Percentiles rank a stretch among this genome's conserved stretches.
Evolutionary conservation across 2,888 invertebrate genomes (phyloP).

Genomic region (Scaptomyza reducta): DNA sequence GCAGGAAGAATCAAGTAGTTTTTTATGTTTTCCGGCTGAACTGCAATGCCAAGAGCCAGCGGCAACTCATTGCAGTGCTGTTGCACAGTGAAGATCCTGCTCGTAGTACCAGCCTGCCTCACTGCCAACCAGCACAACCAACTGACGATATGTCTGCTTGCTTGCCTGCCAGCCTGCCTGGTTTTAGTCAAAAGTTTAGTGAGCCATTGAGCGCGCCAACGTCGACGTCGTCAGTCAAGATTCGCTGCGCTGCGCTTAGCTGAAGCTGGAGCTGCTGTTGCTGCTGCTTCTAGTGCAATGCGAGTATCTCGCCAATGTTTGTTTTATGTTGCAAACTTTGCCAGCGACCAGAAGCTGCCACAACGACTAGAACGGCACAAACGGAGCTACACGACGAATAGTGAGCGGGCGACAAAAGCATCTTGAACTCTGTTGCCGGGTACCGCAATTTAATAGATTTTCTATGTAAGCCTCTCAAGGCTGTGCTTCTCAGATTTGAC

Average conservation of each 20-base stretch:
- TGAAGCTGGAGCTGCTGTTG: conserved; percentile 23
- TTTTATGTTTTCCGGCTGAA: conserved; percentile 81
- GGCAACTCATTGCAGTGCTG: conserved; percentile 56
- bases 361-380: conserved; percentile 29
- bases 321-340: conserved; percentile 80
- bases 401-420: conserved; percentile 27
- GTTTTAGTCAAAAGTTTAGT: conserved; percentile 80
- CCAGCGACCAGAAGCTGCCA: conserved; percentile 63
- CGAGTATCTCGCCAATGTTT: conserved; percentile 75
- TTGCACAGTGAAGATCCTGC: conserved; percentile 24
- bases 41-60: conserved; percentile 76
- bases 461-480: conserved; percentile 75
- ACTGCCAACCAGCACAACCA: not conserved
- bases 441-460: conserved; percentile 77
- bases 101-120: conserved; percentile 1
- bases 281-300: conserved; percentile 27
- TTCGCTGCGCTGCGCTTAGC: conserved; percentile 42
- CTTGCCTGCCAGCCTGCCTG: conserved; percentile 50
- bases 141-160: not conserved
- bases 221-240: conserved; percentile 71
- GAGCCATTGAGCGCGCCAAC: conserved; percentile 74
- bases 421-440: conserved; percentile 53
- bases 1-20: conserved; percentile 80
- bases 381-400: conserved; percentile 23
- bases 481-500: conserved; percentile 73